phyloP scores from a whole-genome alignment of 2,113 vertebrate genomes.

The Apus apus region DNA sequence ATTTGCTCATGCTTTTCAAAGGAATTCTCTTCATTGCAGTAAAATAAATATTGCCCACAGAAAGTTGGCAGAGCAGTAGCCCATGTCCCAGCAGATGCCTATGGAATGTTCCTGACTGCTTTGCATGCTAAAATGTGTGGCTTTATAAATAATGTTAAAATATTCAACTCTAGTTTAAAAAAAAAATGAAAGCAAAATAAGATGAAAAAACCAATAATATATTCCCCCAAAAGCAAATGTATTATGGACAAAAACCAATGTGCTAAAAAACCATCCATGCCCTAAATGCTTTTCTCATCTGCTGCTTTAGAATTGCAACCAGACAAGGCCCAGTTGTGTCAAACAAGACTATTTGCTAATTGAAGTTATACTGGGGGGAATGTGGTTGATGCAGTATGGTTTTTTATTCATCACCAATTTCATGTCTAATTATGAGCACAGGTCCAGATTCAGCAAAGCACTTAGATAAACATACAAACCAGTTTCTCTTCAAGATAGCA shows the following conservation, averaged over 20 bases:
- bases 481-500: neutral
- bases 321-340: neutral
- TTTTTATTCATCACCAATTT: neutral
- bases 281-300: neutral
- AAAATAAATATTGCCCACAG: slow-evolving; percentile 57
- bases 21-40: slow-evolving; percentile 69
- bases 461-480: neutral
- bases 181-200: neutral
- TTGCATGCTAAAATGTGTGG: slow-evolving; percentile 46
- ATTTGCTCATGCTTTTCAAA: slow-evolving; percentile 62
- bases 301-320: neutral
- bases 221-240: neutral
- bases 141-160: slow-evolving; percentile 61
- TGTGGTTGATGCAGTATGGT: neutral
- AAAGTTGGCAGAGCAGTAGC: slow-evolving; percentile 59
- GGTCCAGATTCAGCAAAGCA: neutral
- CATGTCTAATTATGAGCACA: neutral
- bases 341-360: neutral
- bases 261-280: neutral
- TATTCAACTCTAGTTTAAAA: neutral
- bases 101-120: slow-evolving; percentile 65
- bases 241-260: neutral
- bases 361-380: neutral
- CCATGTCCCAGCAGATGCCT: slow-evolving; percentile 53
- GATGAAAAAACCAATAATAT: neutral